Evolutionary conservation across 2,113 vertebrate genomes (phyloP), one percentile per base, ranked within the genome.

Genomic region (Aegypius monachus): DNA sequence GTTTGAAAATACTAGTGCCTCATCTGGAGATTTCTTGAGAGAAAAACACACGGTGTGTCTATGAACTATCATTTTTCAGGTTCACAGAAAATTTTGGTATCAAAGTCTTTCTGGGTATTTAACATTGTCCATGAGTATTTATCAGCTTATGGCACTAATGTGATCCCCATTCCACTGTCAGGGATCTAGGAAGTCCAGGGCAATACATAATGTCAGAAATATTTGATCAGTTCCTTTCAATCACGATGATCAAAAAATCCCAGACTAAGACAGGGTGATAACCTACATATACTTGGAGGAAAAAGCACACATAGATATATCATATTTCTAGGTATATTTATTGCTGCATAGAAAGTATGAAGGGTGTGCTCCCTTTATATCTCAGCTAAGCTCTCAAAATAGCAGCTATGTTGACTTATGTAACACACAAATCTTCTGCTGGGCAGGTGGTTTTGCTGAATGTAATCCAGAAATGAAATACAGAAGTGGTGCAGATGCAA

Each of bases 391-490:
- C 62, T 93, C 42, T 90, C 67, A 88, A 95, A 97, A 97, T 71
- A 96, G 63, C 82, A 94, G 50, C 55, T 81, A 23, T 83, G 36
- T 93, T 92, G 79, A 92, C 55, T 95, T 68, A 66, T 4, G 10
- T 81, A 82, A 70, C 58, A 73, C 12, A 40, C 12, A 88, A 77
- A 86, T 78, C 47, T 81, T 93, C 45, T 74, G 9, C 36, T 80
- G 71, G 50, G 78, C 62, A 91, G 87, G 66, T 93, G 89, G 34
- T 91, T 96, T 95, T 89, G 32, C 38, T 65, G 61, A 93, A 71
- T 36, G 16, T 89, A 94, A 92, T 89, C 77, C 81, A 81, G 91
- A 93, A 94, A 56, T 59, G 38, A 94, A 95, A 95, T 26, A 90
- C 12, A 63, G 52, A 92, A 81, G 32, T 61, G 22, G 43, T 73